Conservation (phyloP, 2,113 vertebrate genomes). For the Bos javanicus region DNA sequence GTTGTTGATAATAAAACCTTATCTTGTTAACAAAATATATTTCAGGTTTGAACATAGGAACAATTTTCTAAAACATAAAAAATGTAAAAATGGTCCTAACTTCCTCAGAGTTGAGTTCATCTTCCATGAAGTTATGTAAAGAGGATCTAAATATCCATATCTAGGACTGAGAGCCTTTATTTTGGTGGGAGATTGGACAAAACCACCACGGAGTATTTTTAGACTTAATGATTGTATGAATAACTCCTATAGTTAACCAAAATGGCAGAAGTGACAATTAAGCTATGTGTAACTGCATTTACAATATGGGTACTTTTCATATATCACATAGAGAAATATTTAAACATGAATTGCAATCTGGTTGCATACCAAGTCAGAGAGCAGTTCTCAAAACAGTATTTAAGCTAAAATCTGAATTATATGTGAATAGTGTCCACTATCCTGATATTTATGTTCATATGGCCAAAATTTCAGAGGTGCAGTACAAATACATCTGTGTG, state of each 20-base stretch:
- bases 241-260: not conserved
- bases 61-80: not conserved
- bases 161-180: not conserved
- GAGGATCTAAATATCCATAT: not conserved
- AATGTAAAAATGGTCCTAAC: not conserved
- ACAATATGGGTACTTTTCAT: not conserved
- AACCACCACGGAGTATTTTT: not conserved
- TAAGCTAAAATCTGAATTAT: not conserved
- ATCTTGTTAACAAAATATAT: not conserved
- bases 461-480: not conserved
- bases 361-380: not conserved
- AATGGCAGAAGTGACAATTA: not conserved
- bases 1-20: not conserved
- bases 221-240: not conserved
- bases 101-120: not conserved
- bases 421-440: not conserved
- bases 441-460: not conserved
- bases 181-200: not conserved
- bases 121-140: not conserved
- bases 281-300: not conserved
- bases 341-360: not conserved
- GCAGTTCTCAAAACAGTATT: not conserved
- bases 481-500: not conserved
- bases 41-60: not conserved
- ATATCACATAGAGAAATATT: not conserved